phyloP scores from a whole-genome alignment of 1,140 invertebrate genomes.

The Rhopalosiphum maidis region DNA sequence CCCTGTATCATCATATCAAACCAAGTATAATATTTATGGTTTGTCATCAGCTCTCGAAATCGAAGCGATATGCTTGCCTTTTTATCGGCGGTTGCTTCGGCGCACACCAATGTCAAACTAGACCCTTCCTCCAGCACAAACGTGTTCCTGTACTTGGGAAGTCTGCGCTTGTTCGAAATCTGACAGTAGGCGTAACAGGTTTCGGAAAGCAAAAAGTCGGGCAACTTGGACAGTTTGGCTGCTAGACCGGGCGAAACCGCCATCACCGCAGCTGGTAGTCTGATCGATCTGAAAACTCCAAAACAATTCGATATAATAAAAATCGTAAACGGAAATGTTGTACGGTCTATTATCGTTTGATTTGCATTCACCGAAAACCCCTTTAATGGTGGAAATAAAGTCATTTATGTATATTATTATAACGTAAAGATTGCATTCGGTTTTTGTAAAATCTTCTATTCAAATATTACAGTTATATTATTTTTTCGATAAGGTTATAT shows the following conservation, averaged over 20 bases:
- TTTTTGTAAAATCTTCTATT: background rate
- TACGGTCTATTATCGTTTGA: background rate
- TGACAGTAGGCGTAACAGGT: constrained; percentile 40
- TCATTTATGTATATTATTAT: background rate
- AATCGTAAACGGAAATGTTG: background rate
- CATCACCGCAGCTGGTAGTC: background rate
- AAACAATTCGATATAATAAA: background rate
- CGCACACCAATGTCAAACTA: constrained; percentile 40
- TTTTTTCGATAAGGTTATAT: background rate
- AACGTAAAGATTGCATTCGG: background rate
- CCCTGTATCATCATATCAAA: background rate
- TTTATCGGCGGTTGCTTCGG: constrained; percentile 9
- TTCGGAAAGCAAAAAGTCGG: constrained; percentile 23
- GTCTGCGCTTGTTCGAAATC: background rate
- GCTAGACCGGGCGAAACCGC: background rate
- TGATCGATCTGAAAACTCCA: constrained; percentile 27
- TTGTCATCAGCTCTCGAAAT: background rate
- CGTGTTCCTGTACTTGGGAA: constrained; percentile 44
- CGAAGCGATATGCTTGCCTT: background rate
- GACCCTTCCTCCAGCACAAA: constrained; percentile 37
- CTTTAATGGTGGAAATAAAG: background rate
- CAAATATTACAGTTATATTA: background rate
- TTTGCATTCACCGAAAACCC: background rate
- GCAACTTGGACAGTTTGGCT: background rate
- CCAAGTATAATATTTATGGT: background rate